Conservation (phyloP, 2,888 invertebrate species). For the Caenorhabditis parvicauda region DNA sequence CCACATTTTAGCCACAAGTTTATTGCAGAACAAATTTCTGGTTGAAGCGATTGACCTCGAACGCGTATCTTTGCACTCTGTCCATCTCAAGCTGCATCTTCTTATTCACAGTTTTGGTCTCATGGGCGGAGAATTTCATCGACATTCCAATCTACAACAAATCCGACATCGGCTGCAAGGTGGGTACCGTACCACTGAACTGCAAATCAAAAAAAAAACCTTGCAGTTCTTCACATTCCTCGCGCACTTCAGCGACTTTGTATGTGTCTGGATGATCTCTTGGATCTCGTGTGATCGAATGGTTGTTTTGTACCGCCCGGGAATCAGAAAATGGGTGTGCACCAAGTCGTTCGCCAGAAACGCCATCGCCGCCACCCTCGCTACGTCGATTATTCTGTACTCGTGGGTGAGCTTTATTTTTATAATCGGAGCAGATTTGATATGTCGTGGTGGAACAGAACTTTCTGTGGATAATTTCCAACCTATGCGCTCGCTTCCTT, state of each 20-base stretch:
- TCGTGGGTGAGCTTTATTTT: too few relatives aligned
- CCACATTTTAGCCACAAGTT: not conserved
- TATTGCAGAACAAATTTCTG: slow-evolving; percentile 59
- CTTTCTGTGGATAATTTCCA: too few relatives aligned
- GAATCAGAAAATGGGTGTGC: slow-evolving; percentile 50
- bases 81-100: slow-evolving; percentile 58
- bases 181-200: not conserved
- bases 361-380: slow-evolving; percentile 44
- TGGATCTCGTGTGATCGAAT: slow-evolving; percentile 55
- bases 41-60: slow-evolving; percentile 58
- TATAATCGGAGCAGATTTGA: too few relatives aligned
- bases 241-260: slow-evolving; percentile 59
- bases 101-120: slow-evolving; percentile 51
- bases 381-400: slow-evolving; percentile 37
- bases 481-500: too few relatives aligned
- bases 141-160: slow-evolving; percentile 49
- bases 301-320: slow-evolving; percentile 55
- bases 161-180: slow-evolving; percentile 46
- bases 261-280: slow-evolving; percentile 59
- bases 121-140: slow-evolving; percentile 55
- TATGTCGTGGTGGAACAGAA: too few relatives aligned
- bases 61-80: slow-evolving; percentile 57
- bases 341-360: slow-evolving; percentile 51
- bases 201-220: not conserved
- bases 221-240: slow-evolving; percentile 52